Conservation (phyloP, 2,113 vertebrate genomes). For the Ivindomyrus marchei region DNA sequence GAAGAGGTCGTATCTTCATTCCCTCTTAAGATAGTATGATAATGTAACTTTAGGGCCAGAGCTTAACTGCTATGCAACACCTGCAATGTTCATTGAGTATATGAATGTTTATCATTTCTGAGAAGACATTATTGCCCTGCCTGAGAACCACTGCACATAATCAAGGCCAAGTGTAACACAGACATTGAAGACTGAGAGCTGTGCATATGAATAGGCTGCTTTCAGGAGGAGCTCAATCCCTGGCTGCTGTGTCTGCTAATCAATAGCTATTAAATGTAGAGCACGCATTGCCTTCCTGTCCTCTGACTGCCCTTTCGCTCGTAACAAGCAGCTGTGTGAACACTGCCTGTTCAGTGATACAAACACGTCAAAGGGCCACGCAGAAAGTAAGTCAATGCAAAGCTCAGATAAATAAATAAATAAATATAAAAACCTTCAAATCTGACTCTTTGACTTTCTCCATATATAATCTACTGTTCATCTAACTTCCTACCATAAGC, state of each 20-base stretch:
- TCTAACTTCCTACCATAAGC: not conserved
- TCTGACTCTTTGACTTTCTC: not conserved
- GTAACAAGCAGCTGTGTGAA: conserved; percentile 19
- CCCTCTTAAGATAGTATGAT: not conserved
- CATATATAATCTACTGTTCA: not conserved
- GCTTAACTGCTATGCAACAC: not conserved
- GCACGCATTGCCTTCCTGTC: conserved; percentile 23
- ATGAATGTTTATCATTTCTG: not conserved
- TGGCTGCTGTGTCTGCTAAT: conserved; percentile 7
- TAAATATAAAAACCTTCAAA: not conserved
- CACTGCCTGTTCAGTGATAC: conserved; percentile 2
- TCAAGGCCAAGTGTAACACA: not conserved
- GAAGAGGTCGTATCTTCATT: not conserved
- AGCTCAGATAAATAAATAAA: not conserved
- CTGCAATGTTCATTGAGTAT: not conserved
- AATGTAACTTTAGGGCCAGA: not conserved
- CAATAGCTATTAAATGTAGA: conserved; percentile 32
- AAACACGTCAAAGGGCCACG: not conserved
- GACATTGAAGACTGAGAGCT: not conserved
- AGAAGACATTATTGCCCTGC: not conserved
- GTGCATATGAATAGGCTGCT: not conserved
- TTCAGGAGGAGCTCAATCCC: not conserved
- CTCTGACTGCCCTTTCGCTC: conserved; percentile 28
- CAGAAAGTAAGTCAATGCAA: not conserved
- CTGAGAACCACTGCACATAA: conserved; percentile 15